Conservation (phyloP, 2,113 vertebrate genomes). For the Calyptomena viridis region DNA sequence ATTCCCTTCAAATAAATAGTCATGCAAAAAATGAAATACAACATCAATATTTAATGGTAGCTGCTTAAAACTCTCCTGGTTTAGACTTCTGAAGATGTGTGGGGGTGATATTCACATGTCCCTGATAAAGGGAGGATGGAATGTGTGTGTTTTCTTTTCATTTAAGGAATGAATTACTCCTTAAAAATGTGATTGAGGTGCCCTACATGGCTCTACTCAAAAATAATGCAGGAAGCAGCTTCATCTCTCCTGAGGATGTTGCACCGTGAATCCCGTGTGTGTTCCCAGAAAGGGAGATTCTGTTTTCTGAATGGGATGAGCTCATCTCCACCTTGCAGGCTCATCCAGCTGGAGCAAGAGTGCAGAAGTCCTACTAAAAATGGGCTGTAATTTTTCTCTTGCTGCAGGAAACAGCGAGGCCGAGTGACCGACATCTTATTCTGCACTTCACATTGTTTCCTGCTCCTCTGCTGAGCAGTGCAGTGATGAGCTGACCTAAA, state of each 20-base stretch:
- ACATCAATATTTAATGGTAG: conserved; percentile 27
- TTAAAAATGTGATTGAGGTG: background rate
- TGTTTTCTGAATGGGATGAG: background rate
- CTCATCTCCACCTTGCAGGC: background rate
- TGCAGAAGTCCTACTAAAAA: background rate
- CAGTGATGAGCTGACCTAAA: background rate
- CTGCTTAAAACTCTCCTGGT: background rate
- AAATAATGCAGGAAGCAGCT: background rate
- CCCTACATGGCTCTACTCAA: background rate
- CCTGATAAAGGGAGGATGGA: background rate
- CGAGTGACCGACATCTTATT: background rate
- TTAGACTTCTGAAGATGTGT: background rate
- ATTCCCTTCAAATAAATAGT: conserved; percentile 10
- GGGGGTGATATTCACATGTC: background rate
- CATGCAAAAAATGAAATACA: background rate
- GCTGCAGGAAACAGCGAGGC: background rate
- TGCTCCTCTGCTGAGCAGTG: background rate
- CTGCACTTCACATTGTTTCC: background rate
- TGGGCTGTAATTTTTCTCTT: background rate
- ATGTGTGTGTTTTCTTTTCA: background rate
- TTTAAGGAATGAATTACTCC: background rate
- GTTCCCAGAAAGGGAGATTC: background rate
- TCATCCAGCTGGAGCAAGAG: background rate
- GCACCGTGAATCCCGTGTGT: background rate
- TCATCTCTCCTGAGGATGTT: background rate